Conservation (phyloP, 1,140 invertebrate genomes). For the Lucilia cuprina region DNA sequence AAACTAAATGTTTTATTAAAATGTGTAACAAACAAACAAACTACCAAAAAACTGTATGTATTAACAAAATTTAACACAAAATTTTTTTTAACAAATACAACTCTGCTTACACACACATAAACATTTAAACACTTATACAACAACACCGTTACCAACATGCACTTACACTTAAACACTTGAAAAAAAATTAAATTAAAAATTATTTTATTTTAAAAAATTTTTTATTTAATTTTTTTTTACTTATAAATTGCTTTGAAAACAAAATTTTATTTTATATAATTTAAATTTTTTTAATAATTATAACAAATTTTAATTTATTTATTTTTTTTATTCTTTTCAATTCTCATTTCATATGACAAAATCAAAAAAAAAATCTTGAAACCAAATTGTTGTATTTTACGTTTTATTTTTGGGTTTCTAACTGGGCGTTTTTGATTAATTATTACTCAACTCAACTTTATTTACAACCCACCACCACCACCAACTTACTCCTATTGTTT, state of each 20-base stretch:
- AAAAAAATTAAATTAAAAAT: background rate
- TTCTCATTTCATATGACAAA: constrained; percentile 29
- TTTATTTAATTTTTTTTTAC: background rate
- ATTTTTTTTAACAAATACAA: background rate
- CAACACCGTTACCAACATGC: no score
- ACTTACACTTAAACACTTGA: background rate
- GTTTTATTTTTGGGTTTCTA: background rate
- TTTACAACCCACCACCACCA: background rate
- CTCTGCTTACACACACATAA: background rate
- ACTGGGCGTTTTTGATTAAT: background rate
- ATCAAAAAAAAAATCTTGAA: no score
- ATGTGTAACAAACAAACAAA: background rate
- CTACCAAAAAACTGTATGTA: constrained; percentile 16
- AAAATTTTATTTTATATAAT: constrained; percentile 20
- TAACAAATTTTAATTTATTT: constrained; percentile 2
- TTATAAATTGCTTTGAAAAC: background rate
- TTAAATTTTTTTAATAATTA: constrained; percentile 13
- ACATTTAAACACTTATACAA: background rate
- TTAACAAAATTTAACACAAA: constrained; percentile 15
- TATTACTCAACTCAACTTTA: background rate
- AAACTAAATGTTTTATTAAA: constrained; percentile 20
- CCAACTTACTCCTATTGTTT: no score
- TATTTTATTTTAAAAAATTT: background rate
- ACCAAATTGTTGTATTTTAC: background rate
- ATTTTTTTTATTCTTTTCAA: constrained; percentile 18